phyloP scores from a whole-genome alignment of 2,113 vertebrate genomes.

The Australoheros scitulus region DNA sequence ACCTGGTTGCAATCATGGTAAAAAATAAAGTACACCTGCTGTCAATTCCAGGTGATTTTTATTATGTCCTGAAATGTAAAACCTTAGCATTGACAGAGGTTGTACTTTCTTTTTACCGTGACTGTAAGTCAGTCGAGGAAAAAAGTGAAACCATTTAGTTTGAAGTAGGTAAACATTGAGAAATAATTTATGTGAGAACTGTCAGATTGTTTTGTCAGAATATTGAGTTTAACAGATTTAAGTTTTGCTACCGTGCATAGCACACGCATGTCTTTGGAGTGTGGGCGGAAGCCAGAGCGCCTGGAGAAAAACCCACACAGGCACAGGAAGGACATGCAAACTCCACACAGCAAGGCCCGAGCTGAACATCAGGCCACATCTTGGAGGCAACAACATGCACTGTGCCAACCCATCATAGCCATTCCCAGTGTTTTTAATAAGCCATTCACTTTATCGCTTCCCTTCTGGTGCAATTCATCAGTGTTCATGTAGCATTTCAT shows the following conservation, averaged over 20 bases:
- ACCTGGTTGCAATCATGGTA: neutral
- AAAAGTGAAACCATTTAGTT: neutral
- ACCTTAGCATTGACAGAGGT: neutral
- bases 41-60: neutral
- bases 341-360: neutral
- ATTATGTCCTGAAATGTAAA: neutral
- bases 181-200: neutral
- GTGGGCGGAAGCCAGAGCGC: neutral
- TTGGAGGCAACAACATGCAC: neutral
- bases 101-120: neutral
- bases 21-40: no score
- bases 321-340: neutral
- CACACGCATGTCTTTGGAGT: neutral
- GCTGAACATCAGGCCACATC: neutral
- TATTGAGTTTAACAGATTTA: neutral
- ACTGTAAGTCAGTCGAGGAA: neutral
- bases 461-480: slow-evolving; percentile 13
- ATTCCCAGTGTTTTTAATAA: slow-evolving; percentile 17
- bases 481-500: slow-evolving; percentile 63
- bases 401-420: neutral
- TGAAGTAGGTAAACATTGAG: neutral
- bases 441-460: slow-evolving; percentile 23
- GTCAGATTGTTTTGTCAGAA: neutral
- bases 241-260: neutral
- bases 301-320: neutral